A percentile compares a stretch with the other conserved stretches of the same genome.
These are phyloP conservation scores for Cranoglanis bouderius DNA, from an alignment of 2,113 vertebrate genomes.

Conservation along the genomic window DNA sequence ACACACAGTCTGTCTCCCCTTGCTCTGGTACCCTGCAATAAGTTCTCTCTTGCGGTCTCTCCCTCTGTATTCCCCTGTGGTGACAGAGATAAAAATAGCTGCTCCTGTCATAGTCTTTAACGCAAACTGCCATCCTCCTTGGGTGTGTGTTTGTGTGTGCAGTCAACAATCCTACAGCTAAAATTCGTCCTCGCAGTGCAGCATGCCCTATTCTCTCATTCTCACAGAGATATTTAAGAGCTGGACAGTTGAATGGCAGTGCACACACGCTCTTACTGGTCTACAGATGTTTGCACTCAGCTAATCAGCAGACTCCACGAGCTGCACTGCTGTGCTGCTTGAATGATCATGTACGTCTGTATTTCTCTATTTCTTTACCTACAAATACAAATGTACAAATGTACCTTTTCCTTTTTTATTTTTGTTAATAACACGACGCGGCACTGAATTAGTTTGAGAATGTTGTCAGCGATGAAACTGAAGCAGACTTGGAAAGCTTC, in stretches of 20 bases:
- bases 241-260: neutral
- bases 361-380: neutral
- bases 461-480: neutral
- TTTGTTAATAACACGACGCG: neutral
- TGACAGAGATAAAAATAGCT: conserved; percentile 43
- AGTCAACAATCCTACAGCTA: conserved; percentile 22
- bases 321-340: neutral
- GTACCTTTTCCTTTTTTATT: neutral
- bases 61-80: conserved; percentile 11
- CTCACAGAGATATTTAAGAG: conserved; percentile 22
- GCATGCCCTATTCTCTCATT: conserved; percentile 4
- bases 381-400: neutral
- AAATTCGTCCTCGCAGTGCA: conserved; percentile 9
- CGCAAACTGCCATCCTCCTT: conserved; percentile 29
- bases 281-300: neutral
- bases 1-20: neutral
- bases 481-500: neutral
- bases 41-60: neutral
- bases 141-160: conserved; percentile 10
- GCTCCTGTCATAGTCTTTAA: conserved; percentile 29
- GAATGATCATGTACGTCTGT: neutral
- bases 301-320: conserved; percentile 1
- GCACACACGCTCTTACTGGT: neutral
- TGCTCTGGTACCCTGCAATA: conserved; percentile 11
- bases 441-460: neutral